Evolutionary conservation across 2,888 invertebrate species (phyloP), one percentile per base, ranked within the genome.

Genomic region (Pristionchus maxplancki): DNA sequence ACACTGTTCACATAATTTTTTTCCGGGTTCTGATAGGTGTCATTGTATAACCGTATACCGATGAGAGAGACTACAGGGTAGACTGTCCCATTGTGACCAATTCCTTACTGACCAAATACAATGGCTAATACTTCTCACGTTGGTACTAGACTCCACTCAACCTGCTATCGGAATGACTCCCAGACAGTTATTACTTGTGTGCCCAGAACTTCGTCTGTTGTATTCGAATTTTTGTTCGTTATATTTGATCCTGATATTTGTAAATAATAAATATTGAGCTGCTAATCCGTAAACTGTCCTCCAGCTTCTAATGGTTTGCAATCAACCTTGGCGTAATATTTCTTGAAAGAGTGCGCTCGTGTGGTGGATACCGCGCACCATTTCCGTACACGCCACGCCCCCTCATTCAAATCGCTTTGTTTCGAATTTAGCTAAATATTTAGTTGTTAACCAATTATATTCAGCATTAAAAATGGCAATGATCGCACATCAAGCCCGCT

Each of bases 261-360:
- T 78, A 44, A 78, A 44, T 78, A 78, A 78, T 78, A 78, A 78
- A 78, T 40, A 78, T 78, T 78, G 37, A 44, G n/a, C 37, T 78
- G 44, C 78, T 78, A 78, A 78, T 13, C 9, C 9, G 78, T 78
- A 28, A 44, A 6, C 15, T 44, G 9, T 58, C n/a, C 5, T 13
- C 3, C n/a, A 13, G 8, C 20, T 1, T 37, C 9, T 3, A 78
- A 48, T 78, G 78, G 78, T 78, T 78, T 78, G 78, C 44, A 44
- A 78, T 48, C 78, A 44, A 4, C 28, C 34, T n/a, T 3, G 48
- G 34, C 48, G 6, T 78, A 17, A 28, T 44, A 28, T 28, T 40
- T 64, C 17, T 3, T 40, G 31, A 24, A 85, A 53, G 24, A 15
- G 64, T 40, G 44, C 85, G 44, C 31, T 8, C 13, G 64, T 15